Evolutionary conservation across 2,797 vertebrate genomes (phyloP), one percentile per base, ranked within the genome.

Genomic region (Sebastes iracundus): DNA sequence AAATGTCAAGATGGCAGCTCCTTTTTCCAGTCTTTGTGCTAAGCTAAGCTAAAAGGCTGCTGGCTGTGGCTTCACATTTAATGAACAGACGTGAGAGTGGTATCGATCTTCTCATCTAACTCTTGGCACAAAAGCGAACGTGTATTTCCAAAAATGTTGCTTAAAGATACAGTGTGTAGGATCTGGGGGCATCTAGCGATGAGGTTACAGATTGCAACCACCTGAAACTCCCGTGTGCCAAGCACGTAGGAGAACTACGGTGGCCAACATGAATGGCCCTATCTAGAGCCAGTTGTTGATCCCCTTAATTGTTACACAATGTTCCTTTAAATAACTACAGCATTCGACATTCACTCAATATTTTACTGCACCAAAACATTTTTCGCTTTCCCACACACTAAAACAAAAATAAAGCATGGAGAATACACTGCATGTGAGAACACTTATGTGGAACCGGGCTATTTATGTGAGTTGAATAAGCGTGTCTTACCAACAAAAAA

Each of bases 321-420:
- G 13, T 52, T 52, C 18, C 20, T 52, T 52, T 8, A n/a, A 71
- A 35, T 35, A 53, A 30, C 25, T 46, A 32, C 3, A 52, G 64
- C 35, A 53, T 42, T 56, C 1, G 4, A 23, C 33, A 49, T 46
- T 75, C 23, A 46, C 58, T 27, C 56, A 67, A 62, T 46, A 25
- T 68, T 59, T 73, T 9, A 53, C 62, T 42, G 3, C 35, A 60
- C 20, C n/a, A 73, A 33, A 75, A 75, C 56, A 52, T 30, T 62
- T 76, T 67, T 27, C 22, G 61, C 22, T 79, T 75, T 84, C 58
- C 56, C 61, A 63, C 38, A 56, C 27, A 23, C 22, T 30, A 20
- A 64, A n/a, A 30, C 18, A 38, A 32, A 58, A 76, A 55, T 55
- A n/a, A 73, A 66, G 35, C 46, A 18, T 18, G 18, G 22, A 46